Evolutionary conservation across 2,113 vertebrate species (phyloP), one percentile per base, ranked within the genome.

Genomic region (Psilopogon haemacephalus): DNA sequence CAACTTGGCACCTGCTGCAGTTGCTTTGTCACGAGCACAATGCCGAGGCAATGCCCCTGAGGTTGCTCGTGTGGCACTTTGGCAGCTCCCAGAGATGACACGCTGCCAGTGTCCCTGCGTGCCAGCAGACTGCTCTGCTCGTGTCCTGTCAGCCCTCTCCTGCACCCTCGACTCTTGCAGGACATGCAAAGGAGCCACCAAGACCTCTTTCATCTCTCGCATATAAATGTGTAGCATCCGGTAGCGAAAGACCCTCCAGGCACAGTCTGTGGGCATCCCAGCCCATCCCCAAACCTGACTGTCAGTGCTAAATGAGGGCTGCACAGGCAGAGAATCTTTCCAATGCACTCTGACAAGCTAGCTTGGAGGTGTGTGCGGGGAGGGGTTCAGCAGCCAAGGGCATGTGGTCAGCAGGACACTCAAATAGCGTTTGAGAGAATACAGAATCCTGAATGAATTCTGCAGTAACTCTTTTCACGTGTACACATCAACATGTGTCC

Each of bases 101-200:
- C 4, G 62, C 15, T 63, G 26, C 71, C 60, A 3, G 37, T 8
- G 63, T 50, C 58, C 46, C 52, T 5, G 50, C 8, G 0, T 5
- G 35, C 4, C 12, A 3, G 33, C 70, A 35, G 19, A 3, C 15
- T 1, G 15, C 62, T 27, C 44, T 48, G 60, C 30, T 5, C 5
- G 0, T 12, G 65, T 3, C 56, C 69, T 7, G 18, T 11, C 28
- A 5, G 30, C 8, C 26, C 9, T 28, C 17, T 37, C 27, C 42
- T 3, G 42, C 48, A 17, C 14, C 5, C 0, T 23, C 71, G 2
- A 2, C 9, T 5, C 20, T 35, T 7, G 8, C 18, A 6, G 72
- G 40, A 35, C 19, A 1, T 60, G 26, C 2, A 0, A 37, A 42
- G 44, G 1, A 21, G 26, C 11, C 75, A 8, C 71, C 17, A 13